These are phyloP conservation scores for Chiridota heheva DNA, from an alignment of 35 echinoderm and acorn worm species.

Conservation along the genomic window DNA sequence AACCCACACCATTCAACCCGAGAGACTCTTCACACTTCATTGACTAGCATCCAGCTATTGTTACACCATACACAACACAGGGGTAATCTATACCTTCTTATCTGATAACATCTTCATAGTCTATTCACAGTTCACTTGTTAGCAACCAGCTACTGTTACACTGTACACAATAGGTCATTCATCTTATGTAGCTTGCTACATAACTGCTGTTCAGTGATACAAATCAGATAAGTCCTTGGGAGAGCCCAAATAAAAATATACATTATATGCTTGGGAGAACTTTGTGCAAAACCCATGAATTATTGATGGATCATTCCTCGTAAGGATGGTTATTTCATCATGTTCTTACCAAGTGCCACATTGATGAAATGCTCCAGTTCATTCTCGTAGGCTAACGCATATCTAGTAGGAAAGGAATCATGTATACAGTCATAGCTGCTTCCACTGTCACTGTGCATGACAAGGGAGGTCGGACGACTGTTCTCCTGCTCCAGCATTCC, in stretches of 20 bases:
- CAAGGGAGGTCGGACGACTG: constrained; percentile 18
- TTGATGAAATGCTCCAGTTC: constrained; percentile 82
- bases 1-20: too few relatives aligned
- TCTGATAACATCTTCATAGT: too few relatives aligned
- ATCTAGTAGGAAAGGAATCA: constrained; percentile 68
- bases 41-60: too few relatives aligned
- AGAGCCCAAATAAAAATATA: background rate
- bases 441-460: constrained; percentile 40
- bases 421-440: constrained; percentile 26
- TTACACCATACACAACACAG: too few relatives aligned
- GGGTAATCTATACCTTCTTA: too few relatives aligned
- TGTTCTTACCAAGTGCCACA: constrained; percentile 66
- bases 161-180: background rate
- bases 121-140: too few relatives aligned
- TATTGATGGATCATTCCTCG: too few relatives aligned
- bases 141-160: too few relatives aligned
- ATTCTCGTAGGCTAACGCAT: constrained; percentile 54
- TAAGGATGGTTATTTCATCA: too few relatives aligned
- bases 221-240: background rate
- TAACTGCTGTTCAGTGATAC: background rate
- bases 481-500: constrained; percentile 85
- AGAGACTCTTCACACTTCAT: too few relatives aligned
- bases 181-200: background rate
- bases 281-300: background rate
- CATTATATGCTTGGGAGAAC: background rate